phyloP scores from a whole-genome alignment of 2,113 vertebrate genomes.

The Eonycteris spelaea region DNA sequence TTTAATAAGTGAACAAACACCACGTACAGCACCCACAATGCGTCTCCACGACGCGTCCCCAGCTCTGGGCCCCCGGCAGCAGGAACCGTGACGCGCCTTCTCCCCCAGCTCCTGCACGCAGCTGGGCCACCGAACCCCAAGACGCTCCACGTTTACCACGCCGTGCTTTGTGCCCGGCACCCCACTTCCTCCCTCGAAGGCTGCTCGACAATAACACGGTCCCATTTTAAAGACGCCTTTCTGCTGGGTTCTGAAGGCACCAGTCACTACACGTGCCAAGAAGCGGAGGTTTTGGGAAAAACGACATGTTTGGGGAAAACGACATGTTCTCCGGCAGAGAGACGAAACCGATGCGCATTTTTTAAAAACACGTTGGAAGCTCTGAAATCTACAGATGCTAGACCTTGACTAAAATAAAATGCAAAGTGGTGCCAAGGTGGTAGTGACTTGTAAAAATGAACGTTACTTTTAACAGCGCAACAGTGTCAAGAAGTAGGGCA shows the following conservation, averaged over 20 bases:
- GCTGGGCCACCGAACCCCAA: accelerated
- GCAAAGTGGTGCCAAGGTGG: not conserved
- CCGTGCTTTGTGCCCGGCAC: not conserved
- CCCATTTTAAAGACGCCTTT: not conserved
- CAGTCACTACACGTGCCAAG: not conserved
- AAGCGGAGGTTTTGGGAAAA: not conserved
- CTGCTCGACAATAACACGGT: accelerated
- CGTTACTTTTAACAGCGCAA: not conserved
- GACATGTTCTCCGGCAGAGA: not conserved
- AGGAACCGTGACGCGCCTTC: accelerated
- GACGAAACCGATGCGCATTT: not conserved
- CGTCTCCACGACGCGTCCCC: accelerated
- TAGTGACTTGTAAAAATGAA: not conserved
- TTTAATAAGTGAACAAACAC: not conserved
- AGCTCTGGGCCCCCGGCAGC: not conserved
- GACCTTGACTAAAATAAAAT: not conserved
- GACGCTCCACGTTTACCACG: accelerated
- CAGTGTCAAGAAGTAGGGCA: constrained; percentile 36
- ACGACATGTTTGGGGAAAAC: not conserved
- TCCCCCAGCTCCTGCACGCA: accelerated
- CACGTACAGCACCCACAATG: accelerated
- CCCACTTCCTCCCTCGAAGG: not conserved
- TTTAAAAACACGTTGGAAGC: not conserved
- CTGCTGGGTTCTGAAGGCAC: not conserved
- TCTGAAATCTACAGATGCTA: not conserved